Evolutionary conservation across 92 coral and sea anemone species (phyloP), one percentile per base, ranked within the genome.

Genomic region (Pocillopora grandis): DNA sequence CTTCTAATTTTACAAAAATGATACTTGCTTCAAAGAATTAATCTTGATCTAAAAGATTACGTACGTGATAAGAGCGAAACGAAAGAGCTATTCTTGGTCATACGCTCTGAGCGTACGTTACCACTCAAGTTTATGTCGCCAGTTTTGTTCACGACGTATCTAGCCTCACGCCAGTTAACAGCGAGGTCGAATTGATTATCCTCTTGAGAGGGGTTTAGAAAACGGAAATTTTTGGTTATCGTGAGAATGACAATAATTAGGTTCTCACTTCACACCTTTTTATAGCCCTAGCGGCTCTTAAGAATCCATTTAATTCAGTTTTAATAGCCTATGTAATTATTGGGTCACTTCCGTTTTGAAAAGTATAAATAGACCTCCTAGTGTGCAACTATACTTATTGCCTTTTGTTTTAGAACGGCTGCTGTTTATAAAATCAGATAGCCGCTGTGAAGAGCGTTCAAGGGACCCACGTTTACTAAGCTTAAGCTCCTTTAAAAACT

Each of bases 351-450:
- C 95, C 93, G 92, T 89, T 87, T 81, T 71, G 86, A 87, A 78
- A 87, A 66, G 84, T 85, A 80, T 89, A 94, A 87, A 92, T 85
- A 90, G 97, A 92, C 98, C 98, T 90, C 98, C 98, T 90, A 84
- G 90, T 48, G 95, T n/a, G 98, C 55, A 79, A 86, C 87, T 92
- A 87, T 92, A 78, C 87, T 74, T 87, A 76, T 62, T 72, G 69
- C 76, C 82, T 78, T 88, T 86, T 88, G 88, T 89, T 58, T 63
- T 59, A 35, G 49, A 67, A 71, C 65, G 79, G 70, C 81, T 70
- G 62, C 77, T 79, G 73, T 85, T 72, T 88, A 79, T 90, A 83
- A 81, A 70, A 81, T 90, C 49, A 82, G 93, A 78, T 84, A 79
- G 76, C 85, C 72, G 76, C 84, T 57, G 86, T 58, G 81, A 59